These are phyloP conservation scores for Peromyscus aztecus DNA, from an alignment of 2,797 vertebrate species.

Conservation along the genomic window DNA sequence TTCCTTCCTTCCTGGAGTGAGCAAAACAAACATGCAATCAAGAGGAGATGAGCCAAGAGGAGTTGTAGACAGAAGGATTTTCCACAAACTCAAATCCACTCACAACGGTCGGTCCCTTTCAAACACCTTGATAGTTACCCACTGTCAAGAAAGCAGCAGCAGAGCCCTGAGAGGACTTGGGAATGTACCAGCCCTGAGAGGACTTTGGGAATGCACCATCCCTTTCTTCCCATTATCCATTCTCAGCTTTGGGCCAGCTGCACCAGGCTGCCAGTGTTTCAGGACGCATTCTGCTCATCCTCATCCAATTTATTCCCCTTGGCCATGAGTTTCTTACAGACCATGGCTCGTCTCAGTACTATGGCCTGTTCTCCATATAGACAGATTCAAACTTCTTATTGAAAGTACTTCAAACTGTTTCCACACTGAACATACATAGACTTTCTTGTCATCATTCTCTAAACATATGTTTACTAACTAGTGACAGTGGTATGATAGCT, in stretches of 20 bases:
- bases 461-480: neutral
- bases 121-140: neutral
- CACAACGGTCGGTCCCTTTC: neutral
- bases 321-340: neutral
- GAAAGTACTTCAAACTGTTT: neutral
- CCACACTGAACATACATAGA: neutral
- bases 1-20: neutral
- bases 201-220: fast-evolving
- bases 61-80: neutral
- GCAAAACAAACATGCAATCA: neutral
- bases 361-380: neutral
- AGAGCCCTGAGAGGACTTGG: neutral
- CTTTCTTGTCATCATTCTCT: neutral
- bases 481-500: too few species aligned
- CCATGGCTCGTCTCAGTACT: neutral
- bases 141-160: neutral
- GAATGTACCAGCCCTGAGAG: too few species aligned
- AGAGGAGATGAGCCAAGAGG: neutral
- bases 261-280: neutral
- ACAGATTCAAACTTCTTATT: neutral
- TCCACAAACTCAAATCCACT: neutral
- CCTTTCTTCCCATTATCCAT: neutral
- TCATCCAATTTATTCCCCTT: too few species aligned
- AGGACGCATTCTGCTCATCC: neutral
- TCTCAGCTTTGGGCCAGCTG: neutral